Conservation (phyloP, 2,888 invertebrate genomes). For the Marasmarcha lunaedactyla region DNA sequence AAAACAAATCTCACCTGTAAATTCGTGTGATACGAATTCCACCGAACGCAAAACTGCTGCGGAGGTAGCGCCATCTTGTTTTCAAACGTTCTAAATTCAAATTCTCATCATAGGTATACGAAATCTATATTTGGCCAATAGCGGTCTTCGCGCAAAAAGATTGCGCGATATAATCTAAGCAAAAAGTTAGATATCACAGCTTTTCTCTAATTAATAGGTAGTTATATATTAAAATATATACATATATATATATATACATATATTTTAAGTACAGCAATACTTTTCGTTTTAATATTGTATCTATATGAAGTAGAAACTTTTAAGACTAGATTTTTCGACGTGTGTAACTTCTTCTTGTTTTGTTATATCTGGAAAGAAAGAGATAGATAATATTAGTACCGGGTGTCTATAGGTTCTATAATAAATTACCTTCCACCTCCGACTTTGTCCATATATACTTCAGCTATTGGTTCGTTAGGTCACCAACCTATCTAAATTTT, state of each 20-base stretch:
- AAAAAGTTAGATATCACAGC: constrained; percentile 29
- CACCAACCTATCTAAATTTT: no score
- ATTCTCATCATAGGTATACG: constrained; percentile 19
- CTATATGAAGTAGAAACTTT: constrained; percentile 56
- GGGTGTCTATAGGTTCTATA: no score
- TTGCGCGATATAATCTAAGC: constrained; percentile 32
- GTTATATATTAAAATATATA: no score
- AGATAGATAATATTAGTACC: no score
- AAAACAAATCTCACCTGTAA: constrained; percentile 63
- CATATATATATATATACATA: constrained; percentile 22
- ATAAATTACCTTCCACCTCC: no score
- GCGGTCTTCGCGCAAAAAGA: constrained; percentile 19
- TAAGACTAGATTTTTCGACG: constrained; percentile 43
- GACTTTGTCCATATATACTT: no score
- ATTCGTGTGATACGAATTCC: constrained; percentile 87
- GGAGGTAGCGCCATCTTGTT: constrained; percentile 62
- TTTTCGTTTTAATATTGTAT: no score
- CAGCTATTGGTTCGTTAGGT: no score
- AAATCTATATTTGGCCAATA: constrained; percentile 38
- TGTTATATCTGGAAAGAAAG: constrained; percentile 26
- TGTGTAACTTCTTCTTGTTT: background rate
- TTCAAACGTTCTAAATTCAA: constrained; percentile 12
- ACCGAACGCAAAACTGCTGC: constrained; percentile 80
- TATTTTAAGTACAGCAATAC: constrained; percentile 53
- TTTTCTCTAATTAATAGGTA: constrained; percentile 16